These are phyloP conservation scores for Bimastos eiseni DNA, from an alignment of 2,888 invertebrate genomes.

Conservation along the genomic window DNA sequence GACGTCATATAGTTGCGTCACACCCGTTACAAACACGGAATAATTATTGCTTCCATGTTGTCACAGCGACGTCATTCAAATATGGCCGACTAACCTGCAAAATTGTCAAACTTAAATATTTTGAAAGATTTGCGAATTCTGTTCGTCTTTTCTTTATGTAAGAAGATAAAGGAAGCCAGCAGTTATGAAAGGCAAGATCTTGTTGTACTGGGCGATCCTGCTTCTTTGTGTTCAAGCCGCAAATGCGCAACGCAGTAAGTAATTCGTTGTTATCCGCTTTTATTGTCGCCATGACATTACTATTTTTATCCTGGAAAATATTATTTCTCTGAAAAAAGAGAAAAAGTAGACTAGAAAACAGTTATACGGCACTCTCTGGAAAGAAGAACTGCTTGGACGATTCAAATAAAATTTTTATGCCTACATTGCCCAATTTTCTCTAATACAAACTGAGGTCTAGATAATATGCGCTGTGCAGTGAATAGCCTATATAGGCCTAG, in stretches of 20 bases:
- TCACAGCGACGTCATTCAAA: background rate
- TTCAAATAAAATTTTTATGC: too few species aligned
- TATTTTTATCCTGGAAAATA: too few species aligned
- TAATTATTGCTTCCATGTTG: background rate
- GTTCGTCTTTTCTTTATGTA: background rate
- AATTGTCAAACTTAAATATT: background rate
- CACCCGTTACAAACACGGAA: background rate
- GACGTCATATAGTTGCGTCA: too few species aligned
- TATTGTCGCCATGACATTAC: background rate
- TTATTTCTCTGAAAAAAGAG: too few species aligned
- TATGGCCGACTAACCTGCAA: background rate
- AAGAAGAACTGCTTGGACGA: too few species aligned
- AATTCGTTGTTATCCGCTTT: background rate
- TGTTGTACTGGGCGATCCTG: conserved; percentile 2
- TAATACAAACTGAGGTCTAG: too few species aligned
- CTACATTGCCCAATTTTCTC: too few species aligned
- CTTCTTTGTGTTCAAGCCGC: background rate
- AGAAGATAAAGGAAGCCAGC: background rate
- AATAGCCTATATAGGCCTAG: too few species aligned
- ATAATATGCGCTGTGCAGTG: too few species aligned
- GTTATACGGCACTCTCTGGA: too few species aligned
- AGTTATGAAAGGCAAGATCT: background rate
- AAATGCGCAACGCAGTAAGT: background rate
- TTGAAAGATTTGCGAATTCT: background rate
- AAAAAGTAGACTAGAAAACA: too few species aligned